These are phyloP conservation scores for Luidia sarsii DNA, from an alignment of 53 echinoderm and acorn worm genomes.

Conservation along the genomic window DNA sequence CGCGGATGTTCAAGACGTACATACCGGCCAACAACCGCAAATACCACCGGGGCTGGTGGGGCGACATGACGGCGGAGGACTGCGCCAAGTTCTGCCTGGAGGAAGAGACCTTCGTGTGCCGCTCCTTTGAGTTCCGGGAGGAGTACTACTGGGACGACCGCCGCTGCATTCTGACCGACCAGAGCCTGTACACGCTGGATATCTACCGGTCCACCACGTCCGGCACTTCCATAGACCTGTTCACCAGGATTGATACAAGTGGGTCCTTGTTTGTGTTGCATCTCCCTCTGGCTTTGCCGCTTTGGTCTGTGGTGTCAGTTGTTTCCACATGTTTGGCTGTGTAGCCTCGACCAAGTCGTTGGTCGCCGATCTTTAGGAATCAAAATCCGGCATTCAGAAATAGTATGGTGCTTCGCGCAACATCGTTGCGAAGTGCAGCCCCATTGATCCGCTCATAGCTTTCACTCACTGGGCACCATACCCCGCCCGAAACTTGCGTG, in stretches of 20 bases:
- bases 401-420: too few relatives aligned
- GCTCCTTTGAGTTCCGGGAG: slow-evolving; percentile 73
- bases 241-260: slow-evolving; percentile 86
- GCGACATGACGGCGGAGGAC: slow-evolving; percentile 69
- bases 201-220: slow-evolving; percentile 40
- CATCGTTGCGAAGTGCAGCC: too few relatives aligned
- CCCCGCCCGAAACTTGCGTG: too few relatives aligned
- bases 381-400: too few relatives aligned
- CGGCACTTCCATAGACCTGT: slow-evolving; percentile 65
- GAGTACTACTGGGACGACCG: slow-evolving; percentile 62
- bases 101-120: slow-evolving; percentile 70
- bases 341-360: too few relatives aligned
- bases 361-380: neutral
- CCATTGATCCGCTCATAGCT: too few relatives aligned
- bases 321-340: too few relatives aligned
- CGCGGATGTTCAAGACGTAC: slow-evolving; percentile 44
- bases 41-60: slow-evolving; percentile 51
- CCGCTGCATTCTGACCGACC: slow-evolving; percentile 69
- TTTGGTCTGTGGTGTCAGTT: too few relatives aligned
- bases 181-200: slow-evolving; percentile 77
- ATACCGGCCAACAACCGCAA: slow-evolving; percentile 59
- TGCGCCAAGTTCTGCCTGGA: slow-evolving; percentile 74
- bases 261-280: slow-evolving; percentile 26
- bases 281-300: too few relatives aligned
- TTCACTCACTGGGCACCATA: too few relatives aligned